These are phyloP conservation scores for Pterobdella sp. DNA, from an alignment of 2,888 invertebrate species.

Conservation along the genomic window DNA sequence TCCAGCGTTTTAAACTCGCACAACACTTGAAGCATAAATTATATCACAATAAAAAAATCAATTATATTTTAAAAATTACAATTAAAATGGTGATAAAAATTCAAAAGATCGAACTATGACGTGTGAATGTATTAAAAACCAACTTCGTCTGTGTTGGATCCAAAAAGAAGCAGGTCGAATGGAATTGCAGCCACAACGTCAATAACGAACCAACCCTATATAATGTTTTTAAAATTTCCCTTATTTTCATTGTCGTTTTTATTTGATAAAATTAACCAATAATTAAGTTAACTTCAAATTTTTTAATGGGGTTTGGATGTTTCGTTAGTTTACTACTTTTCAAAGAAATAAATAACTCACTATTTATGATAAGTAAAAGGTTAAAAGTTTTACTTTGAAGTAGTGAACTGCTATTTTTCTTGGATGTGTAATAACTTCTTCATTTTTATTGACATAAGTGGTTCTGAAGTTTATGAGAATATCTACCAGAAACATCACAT, in stretches of 20 bases:
- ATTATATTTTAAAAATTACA: background rate
- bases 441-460: slow-evolving; percentile 92
- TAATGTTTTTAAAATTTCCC: too few relatives aligned
- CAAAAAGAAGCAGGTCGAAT: slow-evolving; percentile 91
- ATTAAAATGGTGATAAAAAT: too few relatives aligned
- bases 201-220: slow-evolving; percentile 87
- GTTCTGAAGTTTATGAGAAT: slow-evolving; percentile 98
- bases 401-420: slow-evolving; percentile 96
- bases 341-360: too few relatives aligned
- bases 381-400: too few relatives aligned
- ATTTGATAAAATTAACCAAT: background rate
- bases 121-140: too few relatives aligned
- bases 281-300: background rate
- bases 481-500: slow-evolving; percentile 89
- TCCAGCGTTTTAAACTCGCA: background rate
- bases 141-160: slow-evolving; percentile 91
- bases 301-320: too few relatives aligned
- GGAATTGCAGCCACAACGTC: slow-evolving; percentile 97
- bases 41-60: background rate
- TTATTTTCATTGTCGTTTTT: background rate
- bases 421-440: slow-evolving; percentile 94
- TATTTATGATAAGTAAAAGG: too few relatives aligned
- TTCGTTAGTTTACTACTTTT: too few relatives aligned
- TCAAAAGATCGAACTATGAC: too few relatives aligned
- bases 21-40: background rate